Evolutionary conservation across 2,113 vertebrate species (phyloP), one percentile per base, ranked within the genome.

Genomic region (Corythornis madagascariensis): DNA sequence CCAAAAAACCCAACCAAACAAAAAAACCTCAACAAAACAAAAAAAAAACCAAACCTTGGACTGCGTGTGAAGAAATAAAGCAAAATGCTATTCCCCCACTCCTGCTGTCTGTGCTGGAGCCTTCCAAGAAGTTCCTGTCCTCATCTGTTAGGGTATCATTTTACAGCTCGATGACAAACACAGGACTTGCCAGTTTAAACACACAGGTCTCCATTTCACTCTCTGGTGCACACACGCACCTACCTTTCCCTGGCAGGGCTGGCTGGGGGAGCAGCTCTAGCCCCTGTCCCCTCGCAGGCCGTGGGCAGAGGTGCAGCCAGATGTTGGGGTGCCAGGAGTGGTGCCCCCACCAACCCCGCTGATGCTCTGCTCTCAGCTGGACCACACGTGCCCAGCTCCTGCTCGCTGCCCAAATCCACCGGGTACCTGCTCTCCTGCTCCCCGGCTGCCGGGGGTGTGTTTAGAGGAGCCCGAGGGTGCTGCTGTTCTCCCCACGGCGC

Each of bases 41-140:
- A 42, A 77, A 60, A 56, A 48, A 60, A 60, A 75, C 4, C 55
- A 50, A 66, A 52, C 57, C 90, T 95, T 95, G 96, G 96, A 93
- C 83, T 94, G 86, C 93, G 88, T 64, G 90, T 83, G 92, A 96
- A 93, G 96, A 93, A 95, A 89, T 84, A 84, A 89, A 95, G 80
- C 90, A 90, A 95, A 96, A 93, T 90, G 92, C 96, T 95, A 78
- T 92, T 96, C 91, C 95, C 92, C 92, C 90, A 90, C 95, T 96
- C 93, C 86, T 95, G 88, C 93, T 95, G 93, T 93, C 93, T 94
- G 93, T 77, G 90, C 90, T 93, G 2, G 11, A 93, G 92, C 92
- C 88, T 95, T 95, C 95, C 93, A 96, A 95, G 96, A 94, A 96
- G 92, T 95, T 95, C 86, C 86, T 95, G 90, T 95, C 92, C 96